Conservation (phyloP, 2,113 vertebrate genomes). For the Phylloscopus trochiloides region DNA sequence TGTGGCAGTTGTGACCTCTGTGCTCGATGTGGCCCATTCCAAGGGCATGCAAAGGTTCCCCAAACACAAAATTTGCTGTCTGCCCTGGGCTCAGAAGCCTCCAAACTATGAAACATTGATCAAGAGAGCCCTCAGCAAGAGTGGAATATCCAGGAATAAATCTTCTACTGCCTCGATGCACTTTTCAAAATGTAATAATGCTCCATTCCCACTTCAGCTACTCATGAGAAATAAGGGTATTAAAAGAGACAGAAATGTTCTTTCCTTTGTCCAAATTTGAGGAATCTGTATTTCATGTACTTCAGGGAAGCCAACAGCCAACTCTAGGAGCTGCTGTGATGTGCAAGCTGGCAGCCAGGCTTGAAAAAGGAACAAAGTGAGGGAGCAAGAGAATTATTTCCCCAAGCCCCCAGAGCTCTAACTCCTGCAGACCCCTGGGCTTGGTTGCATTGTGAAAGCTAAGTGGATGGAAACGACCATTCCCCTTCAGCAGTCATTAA, state of each 20-base stretch:
- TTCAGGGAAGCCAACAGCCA: neutral
- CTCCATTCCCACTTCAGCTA: neutral
- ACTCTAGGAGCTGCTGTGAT: neutral
- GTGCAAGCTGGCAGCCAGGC: neutral
- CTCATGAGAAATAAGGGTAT: neutral
- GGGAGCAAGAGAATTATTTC: neutral
- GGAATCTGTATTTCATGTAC: neutral
- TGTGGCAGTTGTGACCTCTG: neutral
- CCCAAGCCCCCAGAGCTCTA: neutral
- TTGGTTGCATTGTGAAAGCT: neutral
- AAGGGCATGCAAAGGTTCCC: neutral
- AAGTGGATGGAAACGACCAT: neutral
- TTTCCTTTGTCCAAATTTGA: neutral
- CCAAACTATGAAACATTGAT: fast-evolving
- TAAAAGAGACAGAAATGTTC: neutral
- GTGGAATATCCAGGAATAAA: neutral
- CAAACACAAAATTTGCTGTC: neutral
- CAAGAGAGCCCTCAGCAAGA: neutral
- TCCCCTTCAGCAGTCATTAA: slow-evolving; percentile 16
- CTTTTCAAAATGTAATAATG: neutral
- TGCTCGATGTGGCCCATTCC: fast-evolving
- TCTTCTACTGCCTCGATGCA: neutral
- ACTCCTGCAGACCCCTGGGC: neutral
- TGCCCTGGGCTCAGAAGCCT: neutral
- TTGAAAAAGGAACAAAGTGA: neutral